Conservation (phyloP, 1,140 invertebrate species). For the Calliphora vicina region DNA sequence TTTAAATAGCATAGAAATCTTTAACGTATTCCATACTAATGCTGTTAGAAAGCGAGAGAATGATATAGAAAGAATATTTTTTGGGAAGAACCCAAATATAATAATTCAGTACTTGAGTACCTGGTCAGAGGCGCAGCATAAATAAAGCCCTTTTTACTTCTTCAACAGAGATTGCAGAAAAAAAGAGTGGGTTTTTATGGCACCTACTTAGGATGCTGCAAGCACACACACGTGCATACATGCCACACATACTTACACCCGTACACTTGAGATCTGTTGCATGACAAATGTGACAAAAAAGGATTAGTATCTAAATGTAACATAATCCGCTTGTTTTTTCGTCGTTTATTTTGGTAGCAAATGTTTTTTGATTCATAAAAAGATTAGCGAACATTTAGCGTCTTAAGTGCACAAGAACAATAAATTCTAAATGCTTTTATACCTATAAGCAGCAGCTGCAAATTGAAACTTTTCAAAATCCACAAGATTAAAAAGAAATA, state of each 20-base stretch:
- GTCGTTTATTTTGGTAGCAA: neutral
- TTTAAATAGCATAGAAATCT: neutral
- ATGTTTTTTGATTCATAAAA: conserved; percentile 28
- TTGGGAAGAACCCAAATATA: neutral
- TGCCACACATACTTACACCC: neutral
- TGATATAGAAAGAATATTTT: neutral
- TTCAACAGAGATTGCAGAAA: too few species aligned
- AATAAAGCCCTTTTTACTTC: neutral
- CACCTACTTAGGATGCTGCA: neutral
- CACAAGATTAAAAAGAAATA: neutral
- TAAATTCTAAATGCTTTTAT: neutral
- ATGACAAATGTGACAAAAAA: conserved; percentile 19
- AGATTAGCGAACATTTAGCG: conserved; percentile 27
- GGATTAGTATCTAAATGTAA: neutral
- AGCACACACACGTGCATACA: neutral
- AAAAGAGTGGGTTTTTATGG: conserved; percentile 3
- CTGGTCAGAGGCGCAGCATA: neutral
- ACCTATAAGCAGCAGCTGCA: conserved; percentile 13
- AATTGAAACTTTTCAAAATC: conserved; percentile 18
- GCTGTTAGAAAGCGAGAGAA: neutral
- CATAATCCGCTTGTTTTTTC: neutral
- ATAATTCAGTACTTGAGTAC: neutral
- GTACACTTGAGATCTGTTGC: neutral
- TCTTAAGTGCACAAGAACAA: neutral
- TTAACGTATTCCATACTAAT: too few species aligned